Base-by-base conservation (phyloP, 2,113 vertebrate genomes). In the Morone chrysops region DNA sequence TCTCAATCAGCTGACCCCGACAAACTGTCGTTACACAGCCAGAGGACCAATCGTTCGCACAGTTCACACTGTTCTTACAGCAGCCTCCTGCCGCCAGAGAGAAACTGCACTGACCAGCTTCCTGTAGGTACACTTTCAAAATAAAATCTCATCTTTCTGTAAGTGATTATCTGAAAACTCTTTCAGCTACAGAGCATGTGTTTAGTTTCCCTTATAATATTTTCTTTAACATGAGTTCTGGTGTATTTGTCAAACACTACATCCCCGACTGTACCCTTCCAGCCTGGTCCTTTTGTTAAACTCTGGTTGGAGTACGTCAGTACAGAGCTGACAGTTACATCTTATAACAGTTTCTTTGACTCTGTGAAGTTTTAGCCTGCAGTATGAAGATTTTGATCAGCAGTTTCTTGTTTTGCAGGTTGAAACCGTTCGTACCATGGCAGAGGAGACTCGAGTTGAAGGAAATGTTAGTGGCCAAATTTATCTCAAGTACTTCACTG, bases 401-500 rank as follows among this genome's bases (percentile, higher is more conserved):
- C 17, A 9, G 43, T 8, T 1, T 5, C 38, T 61, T 74, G 17
- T 65, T 50, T 73, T 71, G 12, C 76, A 93, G 90, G 73, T 14
- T 1, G 87, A 90, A 60, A 20, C 61, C 0, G 81, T 79, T 22
- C 43, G n/a, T 0, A 7, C 60, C 40, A 14, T 74, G 5, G 31
- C 67, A 2, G 90, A 93, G 69, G 90, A 93, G 71, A 79, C 45
- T 8, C 87, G 92, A 31, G 78, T 68, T 0, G 90, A 90, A 40
- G 92, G 92, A 62, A 79, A 86, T 1, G 81, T 93, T 0, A 36
- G 82, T 1, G 0, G 69, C 18, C 72, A n/a, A 7, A 20, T 93
- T 65, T 93, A 93, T 12, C 25, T 81, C 9, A 81, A 87, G 47
- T 92, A 92, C 74, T 91, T 92, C 75, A 84, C 82, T 1, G 78